Evolutionary conservation across 37 sponge, comb jelly and placozoan species (phyloP), one percentile per base, ranked within the genome.

Genomic region (Cliona cf. orientalis): DNA sequence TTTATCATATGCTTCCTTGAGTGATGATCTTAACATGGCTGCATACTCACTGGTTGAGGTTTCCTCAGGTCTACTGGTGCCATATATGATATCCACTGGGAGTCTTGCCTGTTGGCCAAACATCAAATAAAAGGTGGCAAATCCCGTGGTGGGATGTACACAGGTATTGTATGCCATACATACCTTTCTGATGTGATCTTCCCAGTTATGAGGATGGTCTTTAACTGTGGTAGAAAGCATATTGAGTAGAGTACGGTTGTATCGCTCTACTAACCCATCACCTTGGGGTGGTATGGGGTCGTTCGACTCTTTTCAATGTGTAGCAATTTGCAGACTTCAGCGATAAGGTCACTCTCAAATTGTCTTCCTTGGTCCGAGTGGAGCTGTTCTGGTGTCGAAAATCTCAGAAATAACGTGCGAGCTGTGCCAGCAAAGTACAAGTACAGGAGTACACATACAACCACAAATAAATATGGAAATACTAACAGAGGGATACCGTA

Each of bases 181-280:
- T 9, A 80, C 79, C 49, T 70, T 61, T 9, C 60, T 26, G 33
- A 86, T 45, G 25, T 74, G 55, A 22, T 66, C 28, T 6, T 84
- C 90, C 85, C 90, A 89, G 28, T 72, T 61, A n/a, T 53, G 29
- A n/a, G 72, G 71, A 32, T 81, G 40, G 60, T 42, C 44, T 41
- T 60, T 14, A 19, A 31, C 28, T 32, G 70, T 55, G 22, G 80
- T 80, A 32, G 69, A 69, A 26, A 78, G 12, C 78, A 79, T 79
- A 40, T 44, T 36, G 21, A 67, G 67, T 5, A 89, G 75, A n/a
- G 81, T 84, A 0, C 78, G 57, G 46, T 91, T 86, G 46, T 75
- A 85, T 2, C 86, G 5, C 38, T 91, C 91, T 23, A 91, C 78
- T 28, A 91, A 37, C 6, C 86, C 91, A 70, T 86, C 82, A 58